Evolutionary conservation across 2,113 vertebrate species (phyloP).

Genomic region (Thermophis baileyi): DNA sequence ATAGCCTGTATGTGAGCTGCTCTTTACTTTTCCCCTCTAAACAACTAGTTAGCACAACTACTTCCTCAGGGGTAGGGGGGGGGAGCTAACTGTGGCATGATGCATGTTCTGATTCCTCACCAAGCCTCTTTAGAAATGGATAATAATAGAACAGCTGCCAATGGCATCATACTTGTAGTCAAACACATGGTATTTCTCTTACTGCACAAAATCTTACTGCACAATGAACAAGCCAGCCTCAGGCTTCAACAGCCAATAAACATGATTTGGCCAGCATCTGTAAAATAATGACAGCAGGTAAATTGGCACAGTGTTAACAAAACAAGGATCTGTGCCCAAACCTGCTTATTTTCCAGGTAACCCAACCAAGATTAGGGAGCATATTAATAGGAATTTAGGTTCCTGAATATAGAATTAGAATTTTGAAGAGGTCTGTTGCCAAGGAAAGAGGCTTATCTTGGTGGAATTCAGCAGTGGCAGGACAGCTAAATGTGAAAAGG

Average conservation of each 20-base stretch:
- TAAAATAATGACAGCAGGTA: background rate
- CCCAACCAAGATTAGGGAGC: background rate
- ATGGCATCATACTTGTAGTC: background rate
- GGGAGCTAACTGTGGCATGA: background rate
- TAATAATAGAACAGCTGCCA: background rate
- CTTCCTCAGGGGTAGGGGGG: background rate
- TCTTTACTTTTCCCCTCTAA: background rate
- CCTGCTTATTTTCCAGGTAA: slow-evolving; percentile 54
- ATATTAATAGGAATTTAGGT: slow-evolving; percentile 56
- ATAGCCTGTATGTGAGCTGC: background rate
- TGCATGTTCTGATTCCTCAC: background rate
- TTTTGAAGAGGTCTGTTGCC: slow-evolving; percentile 38
- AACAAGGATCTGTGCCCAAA: background rate
- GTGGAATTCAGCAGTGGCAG: slow-evolving; percentile 28
- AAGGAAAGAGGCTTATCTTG: slow-evolving; percentile 45
- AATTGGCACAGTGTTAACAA: background rate
- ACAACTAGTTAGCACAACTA: background rate
- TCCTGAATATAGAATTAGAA: slow-evolving; percentile 33
- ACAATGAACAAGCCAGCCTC: background rate
- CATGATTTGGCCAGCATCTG: background rate
- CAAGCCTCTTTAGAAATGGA: background rate
- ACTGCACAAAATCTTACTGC: background rate
- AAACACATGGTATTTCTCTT: background rate
- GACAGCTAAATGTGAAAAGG: slow-evolving; percentile 37
- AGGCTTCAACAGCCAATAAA: too few species aligned